A percentile compares a stretch with the other conserved stretches of the same genome.
phyloP scores from a whole-genome alignment of 1,140 invertebrate species.

The Euglossa dilemma region DNA sequence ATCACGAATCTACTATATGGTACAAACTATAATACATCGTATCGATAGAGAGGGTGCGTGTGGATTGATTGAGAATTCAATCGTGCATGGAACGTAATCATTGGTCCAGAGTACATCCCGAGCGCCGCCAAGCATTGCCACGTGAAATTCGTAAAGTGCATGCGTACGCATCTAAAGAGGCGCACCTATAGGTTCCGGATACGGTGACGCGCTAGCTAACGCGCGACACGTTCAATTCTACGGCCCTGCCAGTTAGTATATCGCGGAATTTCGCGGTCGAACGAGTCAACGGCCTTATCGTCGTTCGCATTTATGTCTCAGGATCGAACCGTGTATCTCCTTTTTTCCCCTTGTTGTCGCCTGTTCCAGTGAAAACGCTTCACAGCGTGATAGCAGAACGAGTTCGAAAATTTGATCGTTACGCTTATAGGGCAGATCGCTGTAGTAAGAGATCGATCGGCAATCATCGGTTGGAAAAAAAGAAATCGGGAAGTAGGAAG shows the following conservation, averaged over 20 bases:
- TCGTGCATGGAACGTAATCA: neutral
- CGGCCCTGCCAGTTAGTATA: conserved; percentile 41
- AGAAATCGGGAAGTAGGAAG: conserved; percentile 5
- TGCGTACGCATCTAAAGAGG: neutral
- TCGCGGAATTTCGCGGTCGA: conserved; percentile 70
- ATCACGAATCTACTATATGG: neutral
- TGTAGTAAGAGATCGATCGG: conserved; percentile 21
- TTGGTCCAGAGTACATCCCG: neutral
- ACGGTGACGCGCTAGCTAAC: neutral
- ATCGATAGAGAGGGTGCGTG: neutral
- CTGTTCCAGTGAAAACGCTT: neutral
- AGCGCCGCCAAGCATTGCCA: conserved; percentile 1
- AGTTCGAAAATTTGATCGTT: neutral
- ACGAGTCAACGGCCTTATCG: conserved; percentile 77
- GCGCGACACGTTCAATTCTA: conserved; percentile 21
- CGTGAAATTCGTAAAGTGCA: conserved; percentile 25
- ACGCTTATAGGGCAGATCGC: neutral
- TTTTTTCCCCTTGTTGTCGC: neutral
- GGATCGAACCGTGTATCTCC: conserved; percentile 20
- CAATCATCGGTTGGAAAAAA: conserved; percentile 22
- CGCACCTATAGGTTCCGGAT: neutral
- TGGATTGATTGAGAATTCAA: neutral
- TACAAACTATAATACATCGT: neutral
- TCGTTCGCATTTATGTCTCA: conserved; percentile 12
- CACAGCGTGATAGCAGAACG: no score